phyloP scores from a whole-genome alignment of 1,140 invertebrate species.

The Hylyphantes graminicola region DNA sequence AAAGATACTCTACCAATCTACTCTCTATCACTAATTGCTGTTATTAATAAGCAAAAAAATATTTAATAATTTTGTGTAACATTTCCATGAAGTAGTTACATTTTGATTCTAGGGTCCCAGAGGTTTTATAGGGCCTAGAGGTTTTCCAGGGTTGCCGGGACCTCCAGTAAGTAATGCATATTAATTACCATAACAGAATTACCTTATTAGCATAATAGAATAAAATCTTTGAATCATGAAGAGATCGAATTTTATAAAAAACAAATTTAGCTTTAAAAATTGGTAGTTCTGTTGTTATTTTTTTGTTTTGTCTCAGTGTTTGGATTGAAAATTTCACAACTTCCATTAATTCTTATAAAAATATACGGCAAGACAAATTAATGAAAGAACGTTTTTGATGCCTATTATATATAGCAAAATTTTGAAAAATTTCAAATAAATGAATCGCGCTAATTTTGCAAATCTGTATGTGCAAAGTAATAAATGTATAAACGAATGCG shows the following conservation, averaged over 20 bases:
- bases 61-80: neutral
- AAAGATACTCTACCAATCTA: too few species aligned
- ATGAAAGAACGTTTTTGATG: too few species aligned
- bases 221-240: too few species aligned
- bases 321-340: neutral
- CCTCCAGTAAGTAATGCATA: constrained; percentile 69
- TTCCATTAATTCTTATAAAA: too few species aligned
- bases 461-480: neutral
- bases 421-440: neutral
- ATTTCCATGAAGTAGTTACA: too few species aligned
- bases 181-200: neutral
- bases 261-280: neutral
- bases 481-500: neutral
- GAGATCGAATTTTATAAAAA: neutral
- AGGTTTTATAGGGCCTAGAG: constrained; percentile 82
- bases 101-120: constrained; percentile 76
- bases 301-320: neutral
- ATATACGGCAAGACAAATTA: too few species aligned
- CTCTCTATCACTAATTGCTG: neutral
- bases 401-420: too few species aligned
- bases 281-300: neutral
- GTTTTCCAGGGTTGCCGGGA: constrained; percentile 81
- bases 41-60: neutral
- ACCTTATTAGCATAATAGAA: too few species aligned
- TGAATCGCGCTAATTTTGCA: neutral